Base-by-base conservation (phyloP, 2,113 vertebrate genomes). In the Trogon surrucura region DNA sequence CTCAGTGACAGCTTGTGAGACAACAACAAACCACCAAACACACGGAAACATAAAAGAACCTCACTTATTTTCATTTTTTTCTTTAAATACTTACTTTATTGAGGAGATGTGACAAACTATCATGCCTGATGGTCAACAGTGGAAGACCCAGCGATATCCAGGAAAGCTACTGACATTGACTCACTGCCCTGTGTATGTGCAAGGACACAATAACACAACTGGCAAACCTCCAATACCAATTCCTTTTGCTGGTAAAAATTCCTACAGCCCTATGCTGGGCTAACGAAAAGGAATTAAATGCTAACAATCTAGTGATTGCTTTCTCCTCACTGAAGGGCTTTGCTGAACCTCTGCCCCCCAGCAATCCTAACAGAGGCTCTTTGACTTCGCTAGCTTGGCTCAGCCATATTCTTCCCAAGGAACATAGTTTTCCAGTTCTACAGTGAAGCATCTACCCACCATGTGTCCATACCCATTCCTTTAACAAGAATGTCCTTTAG, bases 81-180 rank as follows among this genome's bases (percentile, higher is more conserved):
- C 41, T 78, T 71, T 50, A 65, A 77, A 75, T 71, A 54, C 5
- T 56, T 69, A 50, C 27, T 96, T 96, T 91, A 95, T 70, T 95
- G 65, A 82, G 48, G 50, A 60, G 29, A 23, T 29, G 44, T 16
- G 29, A 50, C 41, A 80, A 79, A 79, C 18, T 23, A 19, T 20
- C 41, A 84, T 72, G 21, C 25, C 11, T 25, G 36, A 48, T 19
- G 8, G 47, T 30, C 61, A 71, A 12, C 0, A 3, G 30, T n/a
- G n/a, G 56, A 66, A 91, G 50, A 70, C 9, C 18, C n/a, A 50
- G 30, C 17, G 18, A 53, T 13, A 6, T 14, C 58, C 36, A 69
- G 34, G 11, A 65, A 64, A 77, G 18, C 26, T 61, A 15, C 32
- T 80, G 58, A 30, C 50, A 23, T 19, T 11, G 54, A 29, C 47